Conservation (phyloP, 1,140 invertebrate genomes). For the Sweltsa coloradensis region DNA sequence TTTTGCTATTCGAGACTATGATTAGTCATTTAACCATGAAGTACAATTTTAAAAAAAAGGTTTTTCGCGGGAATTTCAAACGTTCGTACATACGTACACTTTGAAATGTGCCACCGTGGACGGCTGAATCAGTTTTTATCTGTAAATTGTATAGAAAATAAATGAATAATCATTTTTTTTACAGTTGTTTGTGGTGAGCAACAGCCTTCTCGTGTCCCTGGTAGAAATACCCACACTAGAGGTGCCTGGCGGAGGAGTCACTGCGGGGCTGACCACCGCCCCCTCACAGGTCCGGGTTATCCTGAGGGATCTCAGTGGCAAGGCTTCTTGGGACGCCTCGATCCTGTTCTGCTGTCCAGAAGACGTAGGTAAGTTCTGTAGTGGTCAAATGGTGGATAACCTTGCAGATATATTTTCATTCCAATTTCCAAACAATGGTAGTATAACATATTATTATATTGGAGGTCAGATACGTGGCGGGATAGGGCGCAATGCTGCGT, state of each 20-base stretch:
- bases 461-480: too few relatives aligned
- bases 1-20: too few relatives aligned
- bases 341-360: constrained; percentile 67
- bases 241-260: constrained; percentile 71
- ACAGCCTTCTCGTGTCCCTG: constrained; percentile 73
- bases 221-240: constrained; percentile 85
- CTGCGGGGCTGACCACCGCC: constrained; percentile 48
- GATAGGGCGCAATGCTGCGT: too few relatives aligned
- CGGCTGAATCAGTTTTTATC: too few relatives aligned
- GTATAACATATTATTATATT: too few relatives aligned
- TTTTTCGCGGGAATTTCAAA: neutral
- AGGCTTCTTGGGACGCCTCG: constrained; percentile 91
- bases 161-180: constrained; percentile 25
- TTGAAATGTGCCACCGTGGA: too few relatives aligned
- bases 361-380: too few relatives aligned
- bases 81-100: constrained; percentile 2
- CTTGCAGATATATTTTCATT: too few relatives aligned
- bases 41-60: too few relatives aligned
- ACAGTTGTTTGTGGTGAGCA: constrained; percentile 77
- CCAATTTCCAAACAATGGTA: too few relatives aligned
- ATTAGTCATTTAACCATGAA: too few relatives aligned
- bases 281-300: constrained; percentile 66
- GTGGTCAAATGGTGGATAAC: too few relatives aligned
- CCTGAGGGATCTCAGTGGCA: constrained; percentile 87
- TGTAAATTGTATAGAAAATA: neutral